These are phyloP conservation scores for Cataglyphis livida DNA, from an alignment of 2,888 invertebrate species.

Conservation along the genomic window DNA sequence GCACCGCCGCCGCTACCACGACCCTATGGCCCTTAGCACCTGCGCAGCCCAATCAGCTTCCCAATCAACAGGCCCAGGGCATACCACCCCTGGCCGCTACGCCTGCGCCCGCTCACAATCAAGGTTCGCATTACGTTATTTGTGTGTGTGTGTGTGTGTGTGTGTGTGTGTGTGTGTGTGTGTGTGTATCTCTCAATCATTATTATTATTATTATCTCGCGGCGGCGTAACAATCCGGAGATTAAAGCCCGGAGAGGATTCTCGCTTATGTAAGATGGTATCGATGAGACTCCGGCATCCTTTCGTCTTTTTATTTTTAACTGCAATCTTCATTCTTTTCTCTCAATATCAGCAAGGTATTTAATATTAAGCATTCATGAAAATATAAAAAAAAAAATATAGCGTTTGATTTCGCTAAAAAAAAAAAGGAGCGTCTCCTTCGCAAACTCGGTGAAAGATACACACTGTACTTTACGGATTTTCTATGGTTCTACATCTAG, in stretches of 20 bases:
- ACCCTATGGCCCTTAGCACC: constrained; percentile 86
- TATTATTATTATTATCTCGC: constrained; percentile 18
- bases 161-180: neutral
- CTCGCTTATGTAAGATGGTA: neutral
- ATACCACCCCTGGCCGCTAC: constrained; percentile 83
- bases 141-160: neutral
- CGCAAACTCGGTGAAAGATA: neutral
- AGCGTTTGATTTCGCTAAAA: neutral
- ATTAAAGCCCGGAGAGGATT: neutral
- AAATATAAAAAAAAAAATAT: neutral
- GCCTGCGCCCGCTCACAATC: constrained; percentile 83
- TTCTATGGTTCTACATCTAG: neutral
- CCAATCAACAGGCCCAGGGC: constrained; percentile 81
- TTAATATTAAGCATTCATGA: neutral
- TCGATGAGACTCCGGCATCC: too few species aligned
- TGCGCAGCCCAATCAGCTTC: constrained; percentile 84
- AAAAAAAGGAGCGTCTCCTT: neutral
- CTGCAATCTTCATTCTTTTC: neutral
- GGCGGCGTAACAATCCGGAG: constrained; percentile 8
- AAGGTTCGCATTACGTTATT: constrained; percentile 74
- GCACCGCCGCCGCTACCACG: constrained; percentile 79
- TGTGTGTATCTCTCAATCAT: constrained; percentile 11
- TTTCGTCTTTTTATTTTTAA: neutral
- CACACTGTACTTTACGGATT: neutral
- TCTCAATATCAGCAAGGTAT: neutral